Evolutionary conservation across 2,113 vertebrate species (phyloP).

Genomic region (Hepsetus odoe): DNA sequence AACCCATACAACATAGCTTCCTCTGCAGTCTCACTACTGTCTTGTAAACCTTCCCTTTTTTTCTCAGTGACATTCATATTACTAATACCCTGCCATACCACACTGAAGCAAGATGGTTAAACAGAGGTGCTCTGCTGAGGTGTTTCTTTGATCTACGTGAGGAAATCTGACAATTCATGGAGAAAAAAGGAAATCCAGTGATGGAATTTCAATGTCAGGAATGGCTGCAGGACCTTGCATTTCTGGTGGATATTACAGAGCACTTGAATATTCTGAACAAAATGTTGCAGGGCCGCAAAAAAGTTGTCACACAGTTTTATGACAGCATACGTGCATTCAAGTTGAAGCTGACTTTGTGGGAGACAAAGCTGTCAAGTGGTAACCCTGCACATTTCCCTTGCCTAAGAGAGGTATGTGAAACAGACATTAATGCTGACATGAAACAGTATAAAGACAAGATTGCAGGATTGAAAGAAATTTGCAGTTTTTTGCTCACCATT

Average conservation of each 20-base stretch:
- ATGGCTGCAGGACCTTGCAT: slow-evolving; percentile 43
- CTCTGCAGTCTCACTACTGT: too few species aligned
- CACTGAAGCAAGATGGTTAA: slow-evolving; percentile 47
- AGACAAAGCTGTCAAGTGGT: too few species aligned
- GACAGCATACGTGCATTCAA: slow-evolving; percentile 20
- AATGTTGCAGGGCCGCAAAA: slow-evolving; percentile 33
- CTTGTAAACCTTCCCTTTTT: too few species aligned
- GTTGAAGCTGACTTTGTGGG: slow-evolving; percentile 40
- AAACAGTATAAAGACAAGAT: slow-evolving; percentile 33
- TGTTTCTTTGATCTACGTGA: slow-evolving; percentile 22
- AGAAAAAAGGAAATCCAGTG: slow-evolving; percentile 41
- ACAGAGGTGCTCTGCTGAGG: slow-evolving; percentile 40
- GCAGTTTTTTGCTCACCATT: slow-evolving; percentile 40
- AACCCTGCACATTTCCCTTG: too few species aligned
- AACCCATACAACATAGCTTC: too few species aligned
- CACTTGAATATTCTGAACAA: slow-evolving; percentile 40
- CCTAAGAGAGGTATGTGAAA: too few species aligned
- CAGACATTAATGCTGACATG: slow-evolving; percentile 34
- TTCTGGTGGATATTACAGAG: slow-evolving; percentile 48
- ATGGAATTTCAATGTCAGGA: slow-evolving; percentile 12
- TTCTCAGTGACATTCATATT: slow-evolving; percentile 26
- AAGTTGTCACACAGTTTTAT: slow-evolving; percentile 32
- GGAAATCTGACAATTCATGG: slow-evolving; percentile 48
- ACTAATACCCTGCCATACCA: slow-evolving; percentile 25
- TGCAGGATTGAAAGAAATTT: slow-evolving; percentile 27